These are phyloP conservation scores for Habrosyne pyritoides DNA, from an alignment of 2,888 invertebrate species.

Conservation along the genomic window DNA sequence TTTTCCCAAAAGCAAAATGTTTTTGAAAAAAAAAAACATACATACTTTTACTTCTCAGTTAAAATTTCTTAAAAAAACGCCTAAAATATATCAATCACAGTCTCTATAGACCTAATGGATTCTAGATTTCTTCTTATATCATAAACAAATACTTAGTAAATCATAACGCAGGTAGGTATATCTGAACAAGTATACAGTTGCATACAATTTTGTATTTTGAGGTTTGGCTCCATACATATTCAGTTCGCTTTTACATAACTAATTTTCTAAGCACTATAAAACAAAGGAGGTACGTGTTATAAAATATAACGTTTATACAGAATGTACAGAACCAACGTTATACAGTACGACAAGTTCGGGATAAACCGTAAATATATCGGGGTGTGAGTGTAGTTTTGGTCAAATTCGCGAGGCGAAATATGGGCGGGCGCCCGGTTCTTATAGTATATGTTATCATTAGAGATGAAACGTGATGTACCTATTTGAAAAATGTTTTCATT, in stretches of 20 bases:
- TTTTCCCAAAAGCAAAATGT: too few relatives aligned
- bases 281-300: background rate
- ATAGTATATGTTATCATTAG: conserved; percentile 44
- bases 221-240: background rate
- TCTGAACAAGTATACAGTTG: background rate
- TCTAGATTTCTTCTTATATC: too few relatives aligned
- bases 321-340: background rate
- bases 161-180: too few relatives aligned
- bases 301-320: conserved; percentile 9
- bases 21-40: too few relatives aligned
- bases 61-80: too few relatives aligned
- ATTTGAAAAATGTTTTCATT: too few relatives aligned
- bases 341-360: conserved; percentile 63
- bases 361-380: conserved; percentile 68
- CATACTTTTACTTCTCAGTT: too few relatives aligned
- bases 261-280: background rate
- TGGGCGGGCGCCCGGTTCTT: conserved; percentile 53
- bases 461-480: conserved; percentile 34
- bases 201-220: background rate
- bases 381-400: conserved; percentile 76
- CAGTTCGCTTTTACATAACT: background rate
- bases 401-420: conserved; percentile 65
- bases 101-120: too few relatives aligned
- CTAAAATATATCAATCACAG: too few relatives aligned
- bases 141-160: too few relatives aligned